These are phyloP conservation scores for Ovis canadensis DNA, from an alignment of 2,113 vertebrate species.

Conservation along the genomic window DNA sequence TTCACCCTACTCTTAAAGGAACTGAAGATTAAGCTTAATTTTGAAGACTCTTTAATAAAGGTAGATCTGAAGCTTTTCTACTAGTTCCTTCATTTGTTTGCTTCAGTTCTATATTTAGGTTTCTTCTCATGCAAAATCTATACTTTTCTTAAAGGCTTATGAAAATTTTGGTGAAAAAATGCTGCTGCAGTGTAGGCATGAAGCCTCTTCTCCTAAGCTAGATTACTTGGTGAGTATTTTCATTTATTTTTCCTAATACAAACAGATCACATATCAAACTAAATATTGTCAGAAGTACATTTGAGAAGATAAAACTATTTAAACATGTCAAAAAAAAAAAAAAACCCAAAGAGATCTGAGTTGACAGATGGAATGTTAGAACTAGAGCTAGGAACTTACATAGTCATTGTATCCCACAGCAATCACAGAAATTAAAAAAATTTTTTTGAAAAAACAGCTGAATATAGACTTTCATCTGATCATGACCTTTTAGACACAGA, in stretches of 20 bases:
- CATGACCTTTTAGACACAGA: neutral
- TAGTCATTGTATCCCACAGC: neutral
- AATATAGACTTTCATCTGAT: neutral
- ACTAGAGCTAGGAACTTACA: neutral
- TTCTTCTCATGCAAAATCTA: slow-evolving; percentile 18
- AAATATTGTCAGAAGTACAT: neutral
- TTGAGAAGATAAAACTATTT: neutral
- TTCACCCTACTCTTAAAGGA: neutral
- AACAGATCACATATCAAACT: neutral
- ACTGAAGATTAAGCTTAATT: slow-evolving; percentile 31
- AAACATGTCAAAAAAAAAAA: neutral
- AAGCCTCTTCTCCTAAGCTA: slow-evolving; percentile 35
- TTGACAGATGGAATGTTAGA: neutral
- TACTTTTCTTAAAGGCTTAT: slow-evolving; percentile 67
- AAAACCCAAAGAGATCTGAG: neutral
- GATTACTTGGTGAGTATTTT: slow-evolving; percentile 63
- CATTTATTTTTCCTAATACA: neutral
- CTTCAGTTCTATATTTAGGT: neutral
- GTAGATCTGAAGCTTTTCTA: neutral
- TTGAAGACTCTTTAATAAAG: neutral
- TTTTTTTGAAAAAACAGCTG: neutral
- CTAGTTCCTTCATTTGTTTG: neutral
- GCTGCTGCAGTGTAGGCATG: slow-evolving; percentile 51
- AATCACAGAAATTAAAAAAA: neutral
- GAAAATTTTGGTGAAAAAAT: slow-evolving; percentile 68